Percentiles rank a stretch among this genome's conserved stretches.
Conservation (phyloP, 1,140 invertebrate species). For the Pectinophora gossypiella region DNA sequence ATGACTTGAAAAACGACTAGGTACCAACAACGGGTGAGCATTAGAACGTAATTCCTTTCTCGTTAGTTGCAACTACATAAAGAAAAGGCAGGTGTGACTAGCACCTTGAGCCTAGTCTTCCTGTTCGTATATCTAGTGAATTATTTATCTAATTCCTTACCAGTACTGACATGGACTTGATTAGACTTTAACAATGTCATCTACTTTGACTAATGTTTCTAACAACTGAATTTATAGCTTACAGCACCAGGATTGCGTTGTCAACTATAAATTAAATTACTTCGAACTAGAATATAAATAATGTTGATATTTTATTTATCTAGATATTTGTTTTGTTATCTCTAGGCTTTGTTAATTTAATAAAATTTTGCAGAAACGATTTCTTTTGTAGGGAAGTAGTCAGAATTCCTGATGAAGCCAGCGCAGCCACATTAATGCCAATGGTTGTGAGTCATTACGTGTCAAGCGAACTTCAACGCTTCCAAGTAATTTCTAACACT, state of each 20-base stretch:
- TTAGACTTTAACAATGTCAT: too few species aligned
- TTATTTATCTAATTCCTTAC: constrained; percentile 43
- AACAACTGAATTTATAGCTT: too few species aligned
- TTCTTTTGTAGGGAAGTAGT: too few species aligned
- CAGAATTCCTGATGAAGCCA: background rate
- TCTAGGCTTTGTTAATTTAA: too few species aligned
- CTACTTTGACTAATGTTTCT: too few species aligned
- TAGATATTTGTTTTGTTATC: background rate
- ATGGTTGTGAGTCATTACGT: background rate
- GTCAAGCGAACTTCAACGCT: background rate
- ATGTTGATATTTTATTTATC: background rate
- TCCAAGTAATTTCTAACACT: background rate
- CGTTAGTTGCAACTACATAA: constrained; percentile 9
- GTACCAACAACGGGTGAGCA: background rate
- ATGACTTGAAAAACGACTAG: background rate
- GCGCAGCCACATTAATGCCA: background rate
- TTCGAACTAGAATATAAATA: too few species aligned
- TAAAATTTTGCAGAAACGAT: background rate
- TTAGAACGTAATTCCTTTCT: constrained; percentile 8
- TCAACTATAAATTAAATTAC: too few species aligned
- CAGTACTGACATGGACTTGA: background rate
- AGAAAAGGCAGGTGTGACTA: constrained; percentile 42
- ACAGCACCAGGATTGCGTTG: too few species aligned
- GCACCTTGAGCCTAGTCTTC: constrained; percentile 61
- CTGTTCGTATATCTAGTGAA: constrained; percentile 24